Conservation (phyloP, 2,113 vertebrate genomes). For the Tachycineta bicolor region DNA sequence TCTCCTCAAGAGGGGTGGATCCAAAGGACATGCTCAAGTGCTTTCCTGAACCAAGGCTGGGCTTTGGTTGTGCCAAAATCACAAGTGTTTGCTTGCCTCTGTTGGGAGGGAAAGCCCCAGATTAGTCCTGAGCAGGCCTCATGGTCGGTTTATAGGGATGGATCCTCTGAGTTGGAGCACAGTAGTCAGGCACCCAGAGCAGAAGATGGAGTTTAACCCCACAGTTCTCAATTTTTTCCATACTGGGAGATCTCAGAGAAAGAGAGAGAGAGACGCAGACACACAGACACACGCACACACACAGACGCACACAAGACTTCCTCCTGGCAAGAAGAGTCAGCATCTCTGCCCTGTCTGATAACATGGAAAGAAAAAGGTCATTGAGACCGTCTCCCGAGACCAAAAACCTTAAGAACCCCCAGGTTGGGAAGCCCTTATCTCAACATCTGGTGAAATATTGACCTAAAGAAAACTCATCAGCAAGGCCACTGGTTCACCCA, state of each 20-base stretch:
- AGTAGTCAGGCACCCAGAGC: conserved; percentile 49
- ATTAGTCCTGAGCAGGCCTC: conserved; percentile 45
- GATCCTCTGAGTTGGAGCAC: conserved; percentile 53
- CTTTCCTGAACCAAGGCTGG: conserved; percentile 46
- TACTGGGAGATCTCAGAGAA: conserved; percentile 53
- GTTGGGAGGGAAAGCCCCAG: conserved; percentile 39
- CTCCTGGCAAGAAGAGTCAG: conserved; percentile 26
- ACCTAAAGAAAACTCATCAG: background rate
- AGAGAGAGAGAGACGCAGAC: conserved; percentile 44
- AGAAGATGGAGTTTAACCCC: conserved; percentile 57
- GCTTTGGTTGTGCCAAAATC: conserved; percentile 47
- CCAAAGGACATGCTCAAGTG: conserved; percentile 60
- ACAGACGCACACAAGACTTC: background rate
- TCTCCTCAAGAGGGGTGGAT: conserved; percentile 9
- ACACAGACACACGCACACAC: background rate
- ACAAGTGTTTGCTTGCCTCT: conserved; percentile 61
- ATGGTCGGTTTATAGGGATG: conserved; percentile 1
- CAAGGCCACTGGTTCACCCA: background rate
- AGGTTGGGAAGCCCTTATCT: background rate
- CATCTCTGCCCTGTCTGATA: background rate
- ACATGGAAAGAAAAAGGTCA: conserved; percentile 65
- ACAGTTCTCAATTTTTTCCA: conserved; percentile 58
- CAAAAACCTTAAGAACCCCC: background rate
- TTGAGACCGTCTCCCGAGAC: conserved; percentile 7
- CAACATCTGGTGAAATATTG: background rate